These are phyloP conservation scores for Physeter macrocephalus DNA, from an alignment of 2,113 vertebrate genomes.

Conservation along the genomic window DNA sequence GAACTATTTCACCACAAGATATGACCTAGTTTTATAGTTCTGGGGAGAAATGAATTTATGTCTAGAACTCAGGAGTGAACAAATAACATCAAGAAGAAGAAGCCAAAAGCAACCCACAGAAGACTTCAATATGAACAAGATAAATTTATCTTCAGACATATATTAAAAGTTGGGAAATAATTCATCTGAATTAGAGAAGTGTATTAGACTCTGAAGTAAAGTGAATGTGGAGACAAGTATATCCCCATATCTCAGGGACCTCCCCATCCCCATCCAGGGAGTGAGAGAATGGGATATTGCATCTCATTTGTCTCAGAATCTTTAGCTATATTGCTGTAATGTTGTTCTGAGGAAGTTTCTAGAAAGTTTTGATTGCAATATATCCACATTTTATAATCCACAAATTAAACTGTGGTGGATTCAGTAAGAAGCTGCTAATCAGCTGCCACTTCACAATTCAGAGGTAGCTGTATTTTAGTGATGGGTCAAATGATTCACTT, in stretches of 20 bases:
- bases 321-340: not conserved
- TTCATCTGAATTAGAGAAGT: not conserved
- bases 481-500: not conserved
- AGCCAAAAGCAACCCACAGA: conserved; percentile 15
- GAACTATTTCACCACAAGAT: conserved; percentile 24
- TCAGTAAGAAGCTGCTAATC: not conserved
- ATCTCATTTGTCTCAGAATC: not conserved
- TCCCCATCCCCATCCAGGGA: not conserved
- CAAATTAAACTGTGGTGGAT: not conserved
- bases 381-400: not conserved
- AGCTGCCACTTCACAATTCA: not conserved
- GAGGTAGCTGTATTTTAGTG: not conserved
- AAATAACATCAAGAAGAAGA: conserved; percentile 28
- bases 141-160: not conserved
- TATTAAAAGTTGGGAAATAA: not conserved
- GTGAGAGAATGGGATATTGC: not conserved
- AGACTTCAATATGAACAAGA: not conserved
- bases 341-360: not conserved
- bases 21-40: conserved; percentile 57
- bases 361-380: not conserved
- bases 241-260: not conserved
- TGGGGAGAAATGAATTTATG: conserved; percentile 40
- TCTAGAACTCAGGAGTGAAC: conserved; percentile 28
- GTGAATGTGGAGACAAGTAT: not conserved
- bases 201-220: not conserved